phyloP scores from a whole-genome alignment of 2,797 vertebrate species.

The Emydoidea blandingii region DNA sequence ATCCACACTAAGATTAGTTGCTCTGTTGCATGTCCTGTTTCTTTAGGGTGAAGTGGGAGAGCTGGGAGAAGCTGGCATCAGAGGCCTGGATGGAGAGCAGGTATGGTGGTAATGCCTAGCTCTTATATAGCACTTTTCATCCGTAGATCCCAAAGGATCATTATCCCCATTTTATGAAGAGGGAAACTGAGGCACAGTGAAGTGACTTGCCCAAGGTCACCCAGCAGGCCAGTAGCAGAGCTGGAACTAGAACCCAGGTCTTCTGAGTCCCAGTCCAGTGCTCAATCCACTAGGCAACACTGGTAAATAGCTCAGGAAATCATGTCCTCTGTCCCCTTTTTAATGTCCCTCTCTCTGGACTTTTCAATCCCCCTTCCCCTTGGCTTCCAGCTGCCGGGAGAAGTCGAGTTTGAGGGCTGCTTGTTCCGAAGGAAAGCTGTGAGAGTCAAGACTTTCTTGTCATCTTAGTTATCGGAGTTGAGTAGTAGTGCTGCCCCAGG shows the following conservation, averaged over 20 bases:
- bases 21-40: fast-evolving
- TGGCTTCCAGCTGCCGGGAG: neutral
- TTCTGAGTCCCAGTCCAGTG: neutral
- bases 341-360: neutral
- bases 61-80: constrained; percentile 79
- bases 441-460: neutral
- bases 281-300: neutral
- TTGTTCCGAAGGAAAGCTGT: neutral
- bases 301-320: neutral
- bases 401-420: neutral
- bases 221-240: neutral
- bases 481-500: fast-evolving
- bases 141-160: neutral
- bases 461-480: fast-evolving
- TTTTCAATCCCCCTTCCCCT: fast-evolving
- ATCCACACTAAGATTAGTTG: neutral
- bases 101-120: constrained; percentile 61
- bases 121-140: neutral
- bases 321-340: neutral
- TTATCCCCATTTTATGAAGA: neutral
- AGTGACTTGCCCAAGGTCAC: neutral
- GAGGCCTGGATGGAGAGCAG: constrained; percentile 87
- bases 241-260: neutral
- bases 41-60: constrained; percentile 83
- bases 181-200: neutral